phyloP scores from a whole-genome alignment of 1,140 invertebrate genomes.

The Dendrolimus kikuchii region DNA sequence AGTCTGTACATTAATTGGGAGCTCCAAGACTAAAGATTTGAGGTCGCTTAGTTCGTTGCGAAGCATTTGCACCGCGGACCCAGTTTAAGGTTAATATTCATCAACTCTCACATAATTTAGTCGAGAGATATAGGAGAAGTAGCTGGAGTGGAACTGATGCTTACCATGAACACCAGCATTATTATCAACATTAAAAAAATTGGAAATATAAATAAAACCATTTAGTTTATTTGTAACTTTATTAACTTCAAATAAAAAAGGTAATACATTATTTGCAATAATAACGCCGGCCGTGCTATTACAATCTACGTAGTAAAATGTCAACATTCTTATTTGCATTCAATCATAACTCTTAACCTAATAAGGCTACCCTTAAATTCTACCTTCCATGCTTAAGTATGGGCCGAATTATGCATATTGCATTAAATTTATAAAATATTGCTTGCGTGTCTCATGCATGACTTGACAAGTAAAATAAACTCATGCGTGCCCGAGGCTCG shows the following conservation, averaged over 20 bases:
- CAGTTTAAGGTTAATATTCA: too few species aligned
- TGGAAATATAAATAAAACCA: constrained; percentile 21
- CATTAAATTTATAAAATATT: constrained; percentile 29
- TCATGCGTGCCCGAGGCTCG: too few species aligned
- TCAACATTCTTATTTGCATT: constrained; percentile 39
- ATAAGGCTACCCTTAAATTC: constrained; percentile 67
- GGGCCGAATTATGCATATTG: constrained; percentile 27
- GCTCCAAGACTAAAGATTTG: too few species aligned
- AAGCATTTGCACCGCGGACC: too few species aligned
- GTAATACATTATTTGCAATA: constrained; percentile 57
- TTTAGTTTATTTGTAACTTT: constrained; percentile 41
- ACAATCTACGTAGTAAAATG: constrained; percentile 51
- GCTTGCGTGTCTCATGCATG: constrained; percentile 19
- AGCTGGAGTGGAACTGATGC: too few species aligned
- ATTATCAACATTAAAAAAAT: not conserved
- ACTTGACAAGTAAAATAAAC: constrained; percentile 7
- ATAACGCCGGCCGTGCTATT: constrained; percentile 58
- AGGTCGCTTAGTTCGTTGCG: too few species aligned
- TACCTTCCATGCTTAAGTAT: constrained; percentile 41
- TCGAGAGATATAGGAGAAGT: too few species aligned
- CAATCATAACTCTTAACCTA: constrained; percentile 57
- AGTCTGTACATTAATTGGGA: too few species aligned
- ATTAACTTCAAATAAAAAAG: constrained; percentile 58
- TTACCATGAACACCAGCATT: not conserved
- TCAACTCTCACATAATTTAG: too few species aligned